Percentiles rank a stretch among this genome's conserved stretches.
phyloP scores from a whole-genome alignment of 1,140 invertebrate species.

The Magallana gigas region DNA sequence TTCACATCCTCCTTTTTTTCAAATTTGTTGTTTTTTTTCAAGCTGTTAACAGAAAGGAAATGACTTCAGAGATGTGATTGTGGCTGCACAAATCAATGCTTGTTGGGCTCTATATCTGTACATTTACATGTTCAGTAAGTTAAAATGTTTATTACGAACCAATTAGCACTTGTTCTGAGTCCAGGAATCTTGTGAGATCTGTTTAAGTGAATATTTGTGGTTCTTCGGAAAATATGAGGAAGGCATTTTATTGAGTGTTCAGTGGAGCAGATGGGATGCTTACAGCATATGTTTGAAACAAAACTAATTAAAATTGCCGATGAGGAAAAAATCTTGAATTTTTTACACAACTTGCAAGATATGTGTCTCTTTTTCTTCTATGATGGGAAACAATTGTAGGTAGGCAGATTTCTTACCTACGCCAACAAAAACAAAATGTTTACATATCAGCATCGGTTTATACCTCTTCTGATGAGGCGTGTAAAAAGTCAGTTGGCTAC shows the following conservation, averaged over 20 bases:
- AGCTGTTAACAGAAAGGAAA: not conserved
- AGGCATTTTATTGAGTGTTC: not conserved
- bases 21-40: not conserved
- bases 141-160: not conserved
- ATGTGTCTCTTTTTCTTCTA: not conserved
- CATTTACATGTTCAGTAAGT: not conserved
- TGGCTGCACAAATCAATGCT: not conserved
- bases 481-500: not conserved
- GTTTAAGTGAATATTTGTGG: not conserved
- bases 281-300: not conserved
- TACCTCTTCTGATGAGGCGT: not conserved
- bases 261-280: not conserved
- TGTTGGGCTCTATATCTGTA: not conserved
- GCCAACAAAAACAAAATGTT: constrained; percentile 23
- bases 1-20: not conserved
- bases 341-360: not conserved
- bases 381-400: not conserved
- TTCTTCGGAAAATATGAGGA: not conserved
- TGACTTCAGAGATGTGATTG: not conserved
- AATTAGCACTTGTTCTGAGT: not conserved
- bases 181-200: not conserved
- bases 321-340: not conserved
- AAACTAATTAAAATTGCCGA: not conserved
- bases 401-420: not conserved
- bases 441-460: not conserved